phyloP scores from a whole-genome alignment of 2,113 vertebrate species.

The Sterrhoptilus dennistouni region DNA sequence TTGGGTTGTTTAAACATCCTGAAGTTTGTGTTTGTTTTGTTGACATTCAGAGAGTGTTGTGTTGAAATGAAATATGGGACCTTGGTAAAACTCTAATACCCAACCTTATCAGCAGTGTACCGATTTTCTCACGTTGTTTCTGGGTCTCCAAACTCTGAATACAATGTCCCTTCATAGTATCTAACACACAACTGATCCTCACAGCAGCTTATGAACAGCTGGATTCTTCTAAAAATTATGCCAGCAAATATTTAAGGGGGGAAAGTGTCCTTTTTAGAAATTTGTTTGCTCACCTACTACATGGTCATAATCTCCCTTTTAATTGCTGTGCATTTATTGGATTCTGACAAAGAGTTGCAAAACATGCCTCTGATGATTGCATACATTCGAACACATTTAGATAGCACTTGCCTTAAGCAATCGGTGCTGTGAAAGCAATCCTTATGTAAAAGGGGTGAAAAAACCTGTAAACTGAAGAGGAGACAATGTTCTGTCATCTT shows the following conservation, averaged over 20 bases:
- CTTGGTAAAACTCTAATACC: background rate
- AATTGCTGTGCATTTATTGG: constrained; percentile 52
- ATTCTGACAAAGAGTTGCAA: constrained; percentile 67
- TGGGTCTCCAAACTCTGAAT: background rate
- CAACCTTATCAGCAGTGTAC: background rate
- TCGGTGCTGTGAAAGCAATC: constrained; percentile 46
- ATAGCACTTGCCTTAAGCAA: constrained; percentile 46
- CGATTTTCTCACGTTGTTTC: background rate
- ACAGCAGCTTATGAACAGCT: background rate
- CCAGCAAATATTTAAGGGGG: constrained; percentile 27
- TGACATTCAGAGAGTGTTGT: background rate
- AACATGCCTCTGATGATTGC: constrained; percentile 58
- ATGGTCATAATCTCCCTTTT: background rate
- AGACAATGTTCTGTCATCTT: constrained; percentile 47
- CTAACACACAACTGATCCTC: background rate
- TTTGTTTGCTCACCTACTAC: constrained; percentile 9
- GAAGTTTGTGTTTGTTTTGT: background rate
- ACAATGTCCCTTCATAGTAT: background rate
- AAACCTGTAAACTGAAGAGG: constrained; percentile 36
- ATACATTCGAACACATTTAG: constrained; percentile 43
- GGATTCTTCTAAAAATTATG: constrained; percentile 12
- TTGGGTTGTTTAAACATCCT: constrained; percentile 6
- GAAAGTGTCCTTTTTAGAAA: constrained; percentile 36
- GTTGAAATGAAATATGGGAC: background rate
- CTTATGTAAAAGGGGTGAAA: constrained; percentile 54